Evolutionary conservation across 1,140 invertebrate genomes (phyloP).

Genomic region (Lordiphosa collinella): DNA sequence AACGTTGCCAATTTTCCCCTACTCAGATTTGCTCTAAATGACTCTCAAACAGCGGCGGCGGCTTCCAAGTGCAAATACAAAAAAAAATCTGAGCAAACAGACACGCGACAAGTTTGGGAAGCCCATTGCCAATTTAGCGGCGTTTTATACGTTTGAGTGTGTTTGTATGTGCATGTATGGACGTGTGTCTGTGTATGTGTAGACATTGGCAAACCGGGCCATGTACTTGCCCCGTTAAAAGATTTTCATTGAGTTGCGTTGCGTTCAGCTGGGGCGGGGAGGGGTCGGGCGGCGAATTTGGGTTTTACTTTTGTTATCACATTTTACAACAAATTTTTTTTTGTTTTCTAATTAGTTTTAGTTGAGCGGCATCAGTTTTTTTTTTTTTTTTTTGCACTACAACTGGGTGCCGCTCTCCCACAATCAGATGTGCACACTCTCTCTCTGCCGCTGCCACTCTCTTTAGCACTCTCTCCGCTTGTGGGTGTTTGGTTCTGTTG

Average conservation of each 20-base stretch:
- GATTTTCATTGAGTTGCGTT: constrained; percentile 57
- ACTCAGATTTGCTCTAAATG: constrained; percentile 31
- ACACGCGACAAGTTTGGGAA: constrained; percentile 48
- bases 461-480: background rate
- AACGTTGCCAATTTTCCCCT: constrained; percentile 16
- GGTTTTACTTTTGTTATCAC: too few relatives aligned
- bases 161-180: constrained; percentile 1
- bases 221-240: constrained; percentile 37
- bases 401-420: constrained; percentile 22
- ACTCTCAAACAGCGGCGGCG: too few relatives aligned
- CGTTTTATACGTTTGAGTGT: constrained; percentile 32
- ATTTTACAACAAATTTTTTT: constrained; percentile 1
- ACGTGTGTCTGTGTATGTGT: constrained; percentile 2
- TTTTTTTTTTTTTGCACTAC: constrained; percentile 17
- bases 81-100: constrained; percentile 36
- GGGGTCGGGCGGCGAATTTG: too few relatives aligned
- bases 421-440: background rate
- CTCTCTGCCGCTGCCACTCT: constrained; percentile 11
- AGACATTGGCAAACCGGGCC: constrained; percentile 12
- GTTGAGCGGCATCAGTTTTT: constrained; percentile 1
- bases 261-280: background rate
- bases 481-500: constrained; percentile 27
- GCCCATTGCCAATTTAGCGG: constrained; percentile 51
- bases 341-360: constrained; percentile 5
- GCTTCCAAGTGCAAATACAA: constrained; percentile 45